Evolutionary conservation across 2,113 vertebrate species (phyloP).

Genomic region (Petroica traversi): DNA sequence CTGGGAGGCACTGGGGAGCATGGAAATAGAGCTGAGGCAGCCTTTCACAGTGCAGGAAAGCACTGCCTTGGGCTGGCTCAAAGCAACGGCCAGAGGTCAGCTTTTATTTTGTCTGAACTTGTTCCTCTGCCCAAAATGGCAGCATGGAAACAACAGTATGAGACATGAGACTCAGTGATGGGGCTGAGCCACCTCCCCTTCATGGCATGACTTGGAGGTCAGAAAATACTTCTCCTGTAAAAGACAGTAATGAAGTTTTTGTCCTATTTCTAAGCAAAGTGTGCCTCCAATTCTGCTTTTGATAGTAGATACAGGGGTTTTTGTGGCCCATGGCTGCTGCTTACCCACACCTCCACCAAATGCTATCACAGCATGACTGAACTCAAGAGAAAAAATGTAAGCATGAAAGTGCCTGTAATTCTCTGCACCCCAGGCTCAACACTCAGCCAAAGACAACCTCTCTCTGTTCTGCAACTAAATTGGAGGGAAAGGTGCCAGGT

Average conservation of each 20-base stretch:
- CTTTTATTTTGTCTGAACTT: conserved; percentile 52
- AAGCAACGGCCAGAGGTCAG: neutral
- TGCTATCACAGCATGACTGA: neutral
- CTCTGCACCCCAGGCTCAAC: neutral
- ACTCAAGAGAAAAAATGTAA: neutral
- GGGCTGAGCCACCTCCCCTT: neutral
- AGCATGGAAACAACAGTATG: neutral
- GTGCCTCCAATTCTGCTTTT: neutral
- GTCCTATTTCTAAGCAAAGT: neutral
- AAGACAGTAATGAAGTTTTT: rapidly evolving
- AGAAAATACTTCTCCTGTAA: neutral
- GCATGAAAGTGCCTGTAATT: neutral
- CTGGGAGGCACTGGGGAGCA: conserved; percentile 16
- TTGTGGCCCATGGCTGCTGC: neutral
- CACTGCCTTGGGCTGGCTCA: neutral
- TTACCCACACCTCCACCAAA: neutral
- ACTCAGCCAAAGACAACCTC: neutral
- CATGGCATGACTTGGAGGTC: neutral
- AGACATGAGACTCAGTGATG: rapidly evolving
- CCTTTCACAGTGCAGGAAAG: neutral
- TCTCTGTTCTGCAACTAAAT: neutral
- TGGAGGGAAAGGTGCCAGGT: neutral
- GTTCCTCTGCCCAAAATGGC: conserved; percentile 20
- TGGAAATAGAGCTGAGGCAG: conserved; percentile 20
- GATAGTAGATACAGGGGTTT: neutral